Conservation (phyloP, 2,113 vertebrate genomes). For the Phaethon lepturus region DNA sequence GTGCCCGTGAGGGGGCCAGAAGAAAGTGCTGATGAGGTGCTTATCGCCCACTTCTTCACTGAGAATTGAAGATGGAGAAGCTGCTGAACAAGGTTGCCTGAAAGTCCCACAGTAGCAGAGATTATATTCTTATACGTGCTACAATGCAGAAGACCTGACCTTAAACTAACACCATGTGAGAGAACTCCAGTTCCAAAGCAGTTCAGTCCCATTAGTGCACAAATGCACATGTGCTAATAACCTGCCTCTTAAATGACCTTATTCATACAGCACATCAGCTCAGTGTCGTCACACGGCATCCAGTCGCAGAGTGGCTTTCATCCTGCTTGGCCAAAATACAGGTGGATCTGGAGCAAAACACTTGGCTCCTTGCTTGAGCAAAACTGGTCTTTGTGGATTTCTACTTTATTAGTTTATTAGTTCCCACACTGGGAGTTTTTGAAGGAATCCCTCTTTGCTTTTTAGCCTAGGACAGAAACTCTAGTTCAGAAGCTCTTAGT, state of each 20-base stretch:
- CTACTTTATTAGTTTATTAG: fast-evolving
- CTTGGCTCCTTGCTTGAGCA: background rate
- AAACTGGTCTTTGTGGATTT: background rate
- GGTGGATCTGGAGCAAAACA: background rate
- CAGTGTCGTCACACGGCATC: background rate
- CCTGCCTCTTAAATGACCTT: background rate
- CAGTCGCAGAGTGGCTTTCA: background rate
- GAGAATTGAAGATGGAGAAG: background rate
- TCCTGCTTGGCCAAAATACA: background rate
- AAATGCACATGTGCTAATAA: background rate
- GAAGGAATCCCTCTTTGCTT: background rate
- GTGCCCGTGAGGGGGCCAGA: background rate
- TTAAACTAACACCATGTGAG: background rate
- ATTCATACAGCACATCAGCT: background rate
- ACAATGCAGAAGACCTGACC: background rate
- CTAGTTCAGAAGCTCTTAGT: background rate
- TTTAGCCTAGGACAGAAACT: background rate
- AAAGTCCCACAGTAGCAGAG: background rate
- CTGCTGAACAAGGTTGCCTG: background rate
- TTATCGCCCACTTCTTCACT: background rate
- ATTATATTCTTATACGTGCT: background rate
- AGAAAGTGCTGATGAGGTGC: background rate
- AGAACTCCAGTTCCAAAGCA: background rate
- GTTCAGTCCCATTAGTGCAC: background rate
- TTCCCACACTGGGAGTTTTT: background rate